phyloP scores from a whole-genome alignment of 2,113 vertebrate genomes.

The Chaenocephalus aceratus region DNA sequence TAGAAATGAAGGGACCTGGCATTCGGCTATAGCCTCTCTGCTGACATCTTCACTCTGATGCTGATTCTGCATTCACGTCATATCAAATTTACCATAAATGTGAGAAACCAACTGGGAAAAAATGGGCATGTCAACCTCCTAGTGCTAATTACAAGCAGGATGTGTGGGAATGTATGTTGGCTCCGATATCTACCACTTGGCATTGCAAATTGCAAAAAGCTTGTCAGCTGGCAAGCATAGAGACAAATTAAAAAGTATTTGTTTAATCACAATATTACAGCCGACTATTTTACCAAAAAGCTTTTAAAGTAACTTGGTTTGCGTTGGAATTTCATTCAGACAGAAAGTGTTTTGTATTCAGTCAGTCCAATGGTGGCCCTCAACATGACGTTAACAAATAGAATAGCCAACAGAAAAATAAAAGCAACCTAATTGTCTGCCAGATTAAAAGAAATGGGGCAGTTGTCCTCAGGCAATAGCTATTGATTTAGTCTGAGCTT shows the following conservation, averaged over 20 bases:
- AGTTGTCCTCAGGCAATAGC: conserved; percentile 13
- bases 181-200: conserved; percentile 54
- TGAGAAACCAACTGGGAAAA: conserved; percentile 56
- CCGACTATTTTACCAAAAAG: neutral
- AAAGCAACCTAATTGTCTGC: conserved; percentile 6
- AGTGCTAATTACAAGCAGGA: conserved; percentile 70
- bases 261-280: conserved; percentile 22
- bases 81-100: conserved; percentile 61
- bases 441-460: conserved; percentile 9
- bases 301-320: neutral
- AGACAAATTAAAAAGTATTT: conserved; percentile 31
- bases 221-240: conserved; percentile 49
- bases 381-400: conserved; percentile 16
- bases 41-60: conserved; percentile 62
- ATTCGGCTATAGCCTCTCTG: conserved; percentile 21
- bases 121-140: conserved; percentile 59
- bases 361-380: neutral
- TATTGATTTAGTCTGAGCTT: conserved; percentile 34
- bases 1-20: conserved; percentile 52
- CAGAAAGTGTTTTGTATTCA: neutral
- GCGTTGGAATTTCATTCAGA: conserved; percentile 8
- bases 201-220: conserved; percentile 52
- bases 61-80: conserved; percentile 54
- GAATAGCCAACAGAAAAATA: neutral
- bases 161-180: conserved; percentile 60